phyloP scores from a whole-genome alignment of 2,113 vertebrate genomes.

The Scalopus aquaticus region DNA sequence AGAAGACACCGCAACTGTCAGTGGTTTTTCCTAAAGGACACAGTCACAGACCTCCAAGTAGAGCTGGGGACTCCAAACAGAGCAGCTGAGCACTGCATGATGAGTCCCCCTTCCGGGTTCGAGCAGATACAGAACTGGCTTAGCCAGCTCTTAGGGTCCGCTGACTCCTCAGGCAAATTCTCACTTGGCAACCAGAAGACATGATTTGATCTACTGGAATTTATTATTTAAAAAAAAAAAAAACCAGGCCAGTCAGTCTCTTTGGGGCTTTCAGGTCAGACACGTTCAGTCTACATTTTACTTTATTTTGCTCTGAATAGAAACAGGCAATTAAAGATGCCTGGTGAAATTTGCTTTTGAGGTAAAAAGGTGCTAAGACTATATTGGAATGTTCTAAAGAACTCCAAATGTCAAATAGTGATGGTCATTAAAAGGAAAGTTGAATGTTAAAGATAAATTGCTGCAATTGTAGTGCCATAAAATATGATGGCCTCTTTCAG shows the following conservation, averaged over 20 bases:
- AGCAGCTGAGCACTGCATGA: not conserved
- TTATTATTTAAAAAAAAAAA: not conserved
- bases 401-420: slow-evolving; percentile 46
- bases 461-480: slow-evolving; percentile 48
- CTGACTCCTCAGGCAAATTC: not conserved
- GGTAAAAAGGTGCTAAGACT: slow-evolving; percentile 46
- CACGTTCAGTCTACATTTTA: slow-evolving; percentile 34
- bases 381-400: not conserved
- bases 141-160: not conserved
- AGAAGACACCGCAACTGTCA: not conserved
- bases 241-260: not conserved
- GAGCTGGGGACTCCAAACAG: not conserved
- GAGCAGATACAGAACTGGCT: too few relatives aligned
- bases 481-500: not conserved
- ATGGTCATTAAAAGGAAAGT: slow-evolving; percentile 49
- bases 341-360: slow-evolving; percentile 58
- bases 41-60: not conserved
- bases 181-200: not conserved
- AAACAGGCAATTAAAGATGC: slow-evolving; percentile 62
- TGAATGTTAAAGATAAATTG: slow-evolving; percentile 50
- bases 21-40: not conserved
- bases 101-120: not conserved
- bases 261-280: not conserved
- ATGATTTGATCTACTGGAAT: not conserved
- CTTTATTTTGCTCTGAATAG: slow-evolving; percentile 52